phyloP scores from a whole-genome alignment of 2,113 vertebrate species.

The Natator depressus region DNA sequence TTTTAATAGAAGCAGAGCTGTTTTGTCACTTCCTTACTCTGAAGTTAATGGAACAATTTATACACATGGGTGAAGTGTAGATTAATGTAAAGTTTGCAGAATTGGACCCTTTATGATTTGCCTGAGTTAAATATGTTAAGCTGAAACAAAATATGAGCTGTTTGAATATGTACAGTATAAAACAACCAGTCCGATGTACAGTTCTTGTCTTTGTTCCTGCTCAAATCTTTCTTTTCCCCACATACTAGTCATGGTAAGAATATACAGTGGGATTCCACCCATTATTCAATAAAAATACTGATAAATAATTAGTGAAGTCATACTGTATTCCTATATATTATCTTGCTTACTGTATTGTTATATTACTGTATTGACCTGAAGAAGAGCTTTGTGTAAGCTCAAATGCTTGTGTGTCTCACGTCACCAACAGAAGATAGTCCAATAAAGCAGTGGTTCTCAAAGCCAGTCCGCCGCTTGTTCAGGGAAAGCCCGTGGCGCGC shows the following conservation, averaged over 20 bases:
- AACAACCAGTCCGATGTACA: not conserved
- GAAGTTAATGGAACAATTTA: rapidly evolving
- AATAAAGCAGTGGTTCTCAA: not conserved
- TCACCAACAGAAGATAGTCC: not conserved
- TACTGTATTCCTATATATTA: not conserved
- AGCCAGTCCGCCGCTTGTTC: no score
- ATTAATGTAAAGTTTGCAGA: not conserved
- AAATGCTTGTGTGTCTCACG: not conserved
- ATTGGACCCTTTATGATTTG: not conserved
- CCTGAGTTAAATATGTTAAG: not conserved
- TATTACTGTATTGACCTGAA: not conserved
- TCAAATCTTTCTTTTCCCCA: not conserved
- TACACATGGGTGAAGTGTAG: not conserved
- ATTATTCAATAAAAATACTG: not conserved
- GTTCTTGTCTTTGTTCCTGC: not conserved
- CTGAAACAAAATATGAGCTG: not conserved
- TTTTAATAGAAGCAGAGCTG: not conserved
- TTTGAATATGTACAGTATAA: not conserved
- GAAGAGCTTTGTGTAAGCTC: not conserved
- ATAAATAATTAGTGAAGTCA: not conserved
- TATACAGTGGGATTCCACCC: not conserved
- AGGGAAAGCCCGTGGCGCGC: no score
- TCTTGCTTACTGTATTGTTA: not conserved
- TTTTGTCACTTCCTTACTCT: not conserved
- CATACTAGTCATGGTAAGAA: not conserved